Evolutionary conservation across 2,113 vertebrate genomes (phyloP).

Genomic region (Drymodes brunneopygia): DNA sequence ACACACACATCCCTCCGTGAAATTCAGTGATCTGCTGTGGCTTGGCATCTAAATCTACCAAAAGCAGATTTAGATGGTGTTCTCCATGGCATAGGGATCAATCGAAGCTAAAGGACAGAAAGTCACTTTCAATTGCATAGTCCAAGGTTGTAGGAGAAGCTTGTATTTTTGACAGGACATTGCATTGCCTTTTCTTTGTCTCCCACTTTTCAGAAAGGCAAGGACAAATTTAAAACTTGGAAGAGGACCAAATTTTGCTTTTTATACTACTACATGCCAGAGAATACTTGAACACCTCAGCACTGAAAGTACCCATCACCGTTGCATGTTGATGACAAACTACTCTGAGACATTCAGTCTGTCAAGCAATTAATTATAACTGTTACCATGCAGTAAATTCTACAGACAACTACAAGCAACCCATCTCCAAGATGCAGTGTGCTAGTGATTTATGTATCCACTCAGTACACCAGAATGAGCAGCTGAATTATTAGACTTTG

Average conservation of each 20-base stretch:
- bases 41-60: too few species aligned
- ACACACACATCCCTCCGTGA: not conserved
- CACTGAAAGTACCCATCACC: not conserved
- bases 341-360: not conserved
- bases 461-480: not conserved
- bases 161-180: not conserved
- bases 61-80: not conserved
- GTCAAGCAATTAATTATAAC: slow-evolving; percentile 45
- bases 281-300: not conserved
- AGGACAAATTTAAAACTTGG: slow-evolving; percentile 13
- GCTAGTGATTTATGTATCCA: not conserved
- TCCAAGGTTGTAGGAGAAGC: not conserved
- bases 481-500: slow-evolving; percentile 12
- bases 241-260: not conserved
- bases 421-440: not conserved
- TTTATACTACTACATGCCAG: not conserved
- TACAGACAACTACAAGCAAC: not conserved
- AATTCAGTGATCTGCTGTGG: not conserved
- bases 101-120: fast-evolving
- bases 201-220: slow-evolving; percentile 5
- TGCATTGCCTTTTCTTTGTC: not conserved
- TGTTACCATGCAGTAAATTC: not conserved
- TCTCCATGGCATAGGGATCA: not conserved
- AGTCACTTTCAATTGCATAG: not conserved
- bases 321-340: not conserved